Evolutionary conservation across 2,797 vertebrate species (phyloP).

Genomic region (Myiothlypis chrysogaster): DNA sequence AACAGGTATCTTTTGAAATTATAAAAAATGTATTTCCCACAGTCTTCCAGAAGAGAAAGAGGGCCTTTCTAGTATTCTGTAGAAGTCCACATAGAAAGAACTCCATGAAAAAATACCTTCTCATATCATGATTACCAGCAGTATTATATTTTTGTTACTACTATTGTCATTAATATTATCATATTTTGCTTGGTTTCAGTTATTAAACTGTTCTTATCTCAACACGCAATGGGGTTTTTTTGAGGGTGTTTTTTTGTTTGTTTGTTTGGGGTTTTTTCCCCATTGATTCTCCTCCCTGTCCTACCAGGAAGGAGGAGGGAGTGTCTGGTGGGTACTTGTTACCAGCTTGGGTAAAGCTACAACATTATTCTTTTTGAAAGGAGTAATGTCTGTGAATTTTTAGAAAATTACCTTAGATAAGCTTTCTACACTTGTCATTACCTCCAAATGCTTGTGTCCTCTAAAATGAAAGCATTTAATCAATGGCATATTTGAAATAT

Average conservation of each 20-base stretch:
- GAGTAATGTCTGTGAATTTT: neutral
- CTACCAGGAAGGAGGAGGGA: neutral
- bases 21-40: neutral
- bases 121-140: neutral
- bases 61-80: neutral
- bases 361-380: neutral
- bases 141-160: neutral
- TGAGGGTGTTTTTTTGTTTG: rapidly evolving
- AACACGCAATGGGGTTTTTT: rapidly evolving
- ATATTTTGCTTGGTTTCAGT: neutral
- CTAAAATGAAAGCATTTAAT: neutral
- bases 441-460: neutral
- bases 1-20: neutral
- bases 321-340: too few relatives aligned
- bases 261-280: neutral
- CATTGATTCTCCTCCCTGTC: neutral
- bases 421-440: neutral
- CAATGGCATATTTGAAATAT: neutral
- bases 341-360: neutral
- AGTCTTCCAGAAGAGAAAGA: neutral
- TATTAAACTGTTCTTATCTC: neutral
- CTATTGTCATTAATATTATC: neutral
- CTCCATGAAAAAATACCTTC: neutral
- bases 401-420: neutral
- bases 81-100: neutral